A percentile compares a stretch with the other conserved stretches of the same genome.
Evolutionary conservation across 1,140 invertebrate species (phyloP).

Genomic region (Microvelia longipes): DNA sequence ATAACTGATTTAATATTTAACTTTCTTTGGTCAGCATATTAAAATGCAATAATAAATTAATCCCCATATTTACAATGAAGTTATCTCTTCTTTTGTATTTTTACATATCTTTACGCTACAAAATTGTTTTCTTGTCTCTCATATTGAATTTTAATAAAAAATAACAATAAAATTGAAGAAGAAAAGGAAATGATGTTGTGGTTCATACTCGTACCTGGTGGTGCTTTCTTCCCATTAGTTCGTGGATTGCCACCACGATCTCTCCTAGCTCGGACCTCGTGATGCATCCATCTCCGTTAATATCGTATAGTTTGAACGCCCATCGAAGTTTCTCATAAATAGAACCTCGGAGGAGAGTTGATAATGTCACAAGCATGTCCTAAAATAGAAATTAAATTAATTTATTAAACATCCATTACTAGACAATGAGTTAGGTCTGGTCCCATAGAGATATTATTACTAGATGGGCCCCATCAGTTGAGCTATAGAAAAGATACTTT

Average conservation of each 20-base stretch:
- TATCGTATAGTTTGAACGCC: conserved; percentile 90
- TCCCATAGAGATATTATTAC: too few relatives aligned
- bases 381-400: conserved; percentile 34
- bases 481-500: neutral
- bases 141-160: too few relatives aligned
- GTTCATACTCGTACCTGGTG: conserved; percentile 42
- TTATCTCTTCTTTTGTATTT: too few relatives aligned
- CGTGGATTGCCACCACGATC: conserved; percentile 80
- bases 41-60: too few relatives aligned
- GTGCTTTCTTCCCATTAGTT: conserved; percentile 63
- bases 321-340: conserved; percentile 82
- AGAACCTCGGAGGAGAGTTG: conserved; percentile 72
- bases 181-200: too few relatives aligned
- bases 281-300: conserved; percentile 88
- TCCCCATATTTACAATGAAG: too few relatives aligned
- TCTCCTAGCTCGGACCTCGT: conserved; percentile 75
- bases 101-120: too few relatives aligned
- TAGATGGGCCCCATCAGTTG: too few relatives aligned
- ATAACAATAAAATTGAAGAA: too few relatives aligned
- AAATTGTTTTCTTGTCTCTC: too few relatives aligned
- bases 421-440: neutral
- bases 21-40: too few relatives aligned
- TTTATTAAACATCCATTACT: neutral
- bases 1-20: too few relatives aligned
- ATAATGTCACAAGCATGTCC: conserved; percentile 79